Percentiles rank a stretch among this genome's conserved stretches.
phyloP scores from a whole-genome alignment of 2,797 vertebrate species.

The Galago senegalensis region DNA sequence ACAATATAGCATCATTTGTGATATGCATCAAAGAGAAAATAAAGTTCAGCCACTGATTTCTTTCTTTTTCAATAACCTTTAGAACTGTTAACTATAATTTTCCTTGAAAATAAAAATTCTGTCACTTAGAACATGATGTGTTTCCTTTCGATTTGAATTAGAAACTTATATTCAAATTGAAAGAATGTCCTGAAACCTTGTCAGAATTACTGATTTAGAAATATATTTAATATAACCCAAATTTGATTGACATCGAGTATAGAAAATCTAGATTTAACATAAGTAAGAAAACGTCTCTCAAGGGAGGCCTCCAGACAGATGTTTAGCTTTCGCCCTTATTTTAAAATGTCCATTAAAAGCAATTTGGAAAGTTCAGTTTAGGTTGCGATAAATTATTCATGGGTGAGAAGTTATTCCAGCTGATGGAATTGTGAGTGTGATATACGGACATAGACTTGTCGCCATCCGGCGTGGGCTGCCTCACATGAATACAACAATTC shows the following conservation, averaged over 20 bases:
- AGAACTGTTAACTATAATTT: neutral
- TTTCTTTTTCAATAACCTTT: neutral
- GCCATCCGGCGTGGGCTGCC: fast-evolving
- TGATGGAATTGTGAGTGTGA: neutral
- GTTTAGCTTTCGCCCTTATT: neutral
- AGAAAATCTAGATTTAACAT: neutral
- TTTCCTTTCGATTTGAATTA: neutral
- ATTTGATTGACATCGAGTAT: neutral
- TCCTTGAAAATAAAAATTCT: neutral
- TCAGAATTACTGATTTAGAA: neutral
- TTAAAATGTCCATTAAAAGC: neutral
- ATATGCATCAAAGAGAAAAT: neutral
- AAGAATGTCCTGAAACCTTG: neutral
- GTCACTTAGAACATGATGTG: neutral
- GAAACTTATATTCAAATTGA: neutral
- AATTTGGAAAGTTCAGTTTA: neutral
- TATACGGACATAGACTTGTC: neutral
- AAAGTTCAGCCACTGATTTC: neutral
- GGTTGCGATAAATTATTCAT: neutral
- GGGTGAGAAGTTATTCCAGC: neutral
- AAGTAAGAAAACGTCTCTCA: neutral
- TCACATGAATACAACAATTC: neutral
- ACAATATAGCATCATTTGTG: neutral
- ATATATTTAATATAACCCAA: neutral
- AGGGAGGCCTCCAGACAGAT: neutral